phyloP scores from a whole-genome alignment of 92 coral and sea anemone genomes.

The Phenganax marumi region DNA sequence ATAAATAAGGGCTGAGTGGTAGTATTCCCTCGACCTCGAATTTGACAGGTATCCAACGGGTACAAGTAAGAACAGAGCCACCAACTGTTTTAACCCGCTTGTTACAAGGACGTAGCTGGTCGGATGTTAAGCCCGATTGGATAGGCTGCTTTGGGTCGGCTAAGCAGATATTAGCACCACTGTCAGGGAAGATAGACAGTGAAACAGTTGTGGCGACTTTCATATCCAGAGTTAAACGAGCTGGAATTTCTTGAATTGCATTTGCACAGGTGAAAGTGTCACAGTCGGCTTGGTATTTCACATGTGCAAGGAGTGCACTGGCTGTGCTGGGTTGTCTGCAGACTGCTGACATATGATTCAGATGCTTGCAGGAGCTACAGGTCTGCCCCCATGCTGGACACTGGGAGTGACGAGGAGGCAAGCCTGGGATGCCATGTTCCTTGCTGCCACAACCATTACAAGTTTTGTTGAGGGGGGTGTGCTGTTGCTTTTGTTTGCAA shows the following conservation, averaged over 20 bases:
- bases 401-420: conserved; percentile 34
- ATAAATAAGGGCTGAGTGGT: conserved; percentile 25
- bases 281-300: neutral
- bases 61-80: conserved; percentile 23
- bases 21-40: conserved; percentile 20
- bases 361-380: conserved; percentile 4
- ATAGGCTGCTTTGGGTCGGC: conserved; percentile 22
- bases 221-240: conserved; percentile 13
- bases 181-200: conserved; percentile 23
- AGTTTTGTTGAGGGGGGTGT: neutral
- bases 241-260: conserved; percentile 16
- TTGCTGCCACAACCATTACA: conserved; percentile 32
- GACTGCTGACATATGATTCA: neutral
- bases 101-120: conserved; percentile 30
- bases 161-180: conserved; percentile 30
- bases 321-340: conserved; percentile 38
- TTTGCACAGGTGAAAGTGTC: conserved; percentile 4
- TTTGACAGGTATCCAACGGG: conserved; percentile 35
- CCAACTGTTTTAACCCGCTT: conserved; percentile 18
- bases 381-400: conserved; percentile 33
- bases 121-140: conserved; percentile 6
- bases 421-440: conserved; percentile 25
- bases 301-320: conserved; percentile 13
- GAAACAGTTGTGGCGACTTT: conserved; percentile 27
- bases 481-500: conserved; percentile 19